Evolutionary conservation across 2,113 vertebrate genomes (phyloP), one percentile per base, ranked within the genome.

Genomic region (Oreochromis niloticus): DNA sequence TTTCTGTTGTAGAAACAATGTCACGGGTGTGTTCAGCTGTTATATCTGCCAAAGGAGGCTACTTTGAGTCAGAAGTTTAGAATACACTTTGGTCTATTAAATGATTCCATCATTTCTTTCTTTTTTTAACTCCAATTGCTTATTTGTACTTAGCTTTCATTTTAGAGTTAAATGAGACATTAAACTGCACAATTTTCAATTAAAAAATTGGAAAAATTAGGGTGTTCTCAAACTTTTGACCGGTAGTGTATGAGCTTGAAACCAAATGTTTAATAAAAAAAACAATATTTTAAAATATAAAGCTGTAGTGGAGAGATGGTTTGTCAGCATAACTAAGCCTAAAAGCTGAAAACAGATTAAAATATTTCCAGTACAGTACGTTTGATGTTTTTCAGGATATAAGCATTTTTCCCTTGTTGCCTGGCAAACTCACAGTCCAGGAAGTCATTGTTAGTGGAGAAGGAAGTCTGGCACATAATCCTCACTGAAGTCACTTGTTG

Each of bases 211-310:
- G 9, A n/a, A 66, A 36, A 36, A 36, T 36, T 36, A 36, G 3
- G 36, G 2, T n/a, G 0, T 66, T 66, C 9, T 17, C 12, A 36
- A 66, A 36, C 32, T 0, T 66, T 66, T 36, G 32, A 36, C 17
- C 1, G 0, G 6, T 63, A n/a, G 61, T 36, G 12, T 24, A 3
- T 24, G 24, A 24, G 24, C 24, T 24, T 24, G 24, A 24, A 24
- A 24, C 24, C 24, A 24, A 24, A 24, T 24, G 24, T 24, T 24
- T 24, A 24, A 24, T 24, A 24, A 24, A 24, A 24, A 24, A 24
- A 24, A 48, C 10, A 14, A 5, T 12, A 48, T 14, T 48, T 48
- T 48, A 13, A 13, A 48, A 48, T 48, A 48, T 48, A 14, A 48
- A 48, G 43, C 43, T 48, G 14, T 16, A 48, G 46, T 16, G 5